Conservation (phyloP, 2,888 invertebrate species). For the Galeruca laticollis region DNA sequence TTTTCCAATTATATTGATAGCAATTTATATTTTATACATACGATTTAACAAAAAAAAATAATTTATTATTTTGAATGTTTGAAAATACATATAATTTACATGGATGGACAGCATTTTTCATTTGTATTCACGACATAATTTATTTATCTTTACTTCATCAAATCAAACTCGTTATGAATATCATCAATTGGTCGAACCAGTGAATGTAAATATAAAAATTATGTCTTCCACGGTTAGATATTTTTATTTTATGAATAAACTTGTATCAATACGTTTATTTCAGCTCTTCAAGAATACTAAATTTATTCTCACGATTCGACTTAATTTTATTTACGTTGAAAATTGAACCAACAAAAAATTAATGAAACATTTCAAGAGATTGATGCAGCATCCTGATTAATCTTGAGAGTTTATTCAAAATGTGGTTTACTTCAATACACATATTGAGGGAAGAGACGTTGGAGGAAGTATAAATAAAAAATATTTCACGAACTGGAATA, state of each 20-base stretch:
- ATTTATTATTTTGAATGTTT: too few relatives aligned
- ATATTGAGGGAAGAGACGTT: not conserved
- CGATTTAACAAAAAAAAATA: too few relatives aligned
- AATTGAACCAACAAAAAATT: slow-evolving; percentile 5
- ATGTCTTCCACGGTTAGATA: not conserved
- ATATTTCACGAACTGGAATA: not conserved
- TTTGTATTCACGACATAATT: not conserved
- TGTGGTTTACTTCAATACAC: not conserved
- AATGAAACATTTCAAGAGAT: not conserved
- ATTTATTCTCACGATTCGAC: slow-evolving; percentile 6
- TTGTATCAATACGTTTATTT: not conserved
- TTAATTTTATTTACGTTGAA: not conserved
- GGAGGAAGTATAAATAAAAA: not conserved
- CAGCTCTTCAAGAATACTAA: not conserved
- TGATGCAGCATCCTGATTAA: not conserved
- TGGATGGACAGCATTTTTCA: too few relatives aligned
- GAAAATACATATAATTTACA: too few relatives aligned
- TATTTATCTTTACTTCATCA: not conserved
- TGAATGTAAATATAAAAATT: not conserved
- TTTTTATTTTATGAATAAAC: not conserved
- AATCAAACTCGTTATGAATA: not conserved
- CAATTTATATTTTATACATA: too few relatives aligned
- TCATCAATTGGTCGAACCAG: not conserved
- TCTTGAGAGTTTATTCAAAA: not conserved
- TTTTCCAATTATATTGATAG: too few relatives aligned